Base-by-base conservation (phyloP, 2,797 vertebrate genomes). In the Clarias laeviceps region DNA sequence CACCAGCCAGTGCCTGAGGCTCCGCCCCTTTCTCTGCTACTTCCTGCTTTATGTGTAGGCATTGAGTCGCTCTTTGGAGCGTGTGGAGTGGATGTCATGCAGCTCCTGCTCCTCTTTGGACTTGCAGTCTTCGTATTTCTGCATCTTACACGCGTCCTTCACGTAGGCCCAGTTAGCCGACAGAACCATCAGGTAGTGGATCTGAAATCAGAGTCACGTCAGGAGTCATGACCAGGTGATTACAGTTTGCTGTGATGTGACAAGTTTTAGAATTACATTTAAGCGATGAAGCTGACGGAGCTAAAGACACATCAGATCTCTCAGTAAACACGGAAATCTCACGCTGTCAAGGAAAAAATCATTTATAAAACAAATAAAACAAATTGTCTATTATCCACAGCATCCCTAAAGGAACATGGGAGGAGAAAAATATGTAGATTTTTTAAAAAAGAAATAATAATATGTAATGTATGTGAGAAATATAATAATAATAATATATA, bases 61-160 rank as follows among this genome's bases (percentile, higher is more conserved):
- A 3, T 99, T 99, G 89, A 99, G 97, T 79, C 98, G 95, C 95
- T 99, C 98, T 96, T 99, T 99, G 92, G 98, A 99, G 94, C 98
- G 98, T 82, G 98, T 99, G 78, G 98, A 99, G 92, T 99, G 98
- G 93, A 99, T 99, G 91, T 99, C 98, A 0, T 99, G 98, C 82
- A 99, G 97, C 93, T 99, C 98, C 92, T 99, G 98, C 85, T 99
- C 98, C 91, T 99, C 98, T 96, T 99, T 99, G 5, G 98, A 99
- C 91, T 99, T 99, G 94, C 99, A 98, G 94, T 99, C 98, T 91
- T 99, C 98, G 0, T 99, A 99, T 90, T 99, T 99, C 92, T 99
- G 98, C 97, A 99, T 98, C 91, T 97, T 96, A 93, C 98, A 98
- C n/a, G 98, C 98, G 37, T 99, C 98, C 91, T 99, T 99, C 93